Base-by-base conservation (phyloP, 2,888 invertebrate genomes). In the Sphecodes monilicornis region DNA sequence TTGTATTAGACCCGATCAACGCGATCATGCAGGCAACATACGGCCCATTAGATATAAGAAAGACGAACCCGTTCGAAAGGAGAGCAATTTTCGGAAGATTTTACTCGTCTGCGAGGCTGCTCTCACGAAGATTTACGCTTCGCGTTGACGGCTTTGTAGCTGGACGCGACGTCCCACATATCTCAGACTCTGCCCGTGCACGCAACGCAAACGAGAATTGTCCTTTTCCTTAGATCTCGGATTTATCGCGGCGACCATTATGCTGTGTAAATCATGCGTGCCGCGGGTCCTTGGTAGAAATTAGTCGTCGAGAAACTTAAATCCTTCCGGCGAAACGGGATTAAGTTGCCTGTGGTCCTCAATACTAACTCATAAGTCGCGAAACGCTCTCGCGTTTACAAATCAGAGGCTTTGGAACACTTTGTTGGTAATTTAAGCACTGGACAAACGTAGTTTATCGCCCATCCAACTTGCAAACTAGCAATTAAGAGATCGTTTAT, bases 101-200 rank as follows among this genome's bases (percentile, higher is more conserved):
- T 74, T 68, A 71, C 73, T 84, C 78, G 81, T 78, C 76, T 80
- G 32, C 80, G 57, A 76, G 76, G 71, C 77, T 72, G 84, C 74
- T 82, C 80, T 79, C 72, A 41, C 78, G 71, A 85, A 92, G 92
- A 93, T 93, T 93, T 93, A 93, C 90, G 91, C 74, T 75, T 64
- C 79, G 79, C 91, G 91, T 90, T 91, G 91, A 92, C 91, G 91
- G 92, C 91, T 93, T 93, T 93, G 92, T 93, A 91, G 91, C 90
- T 87, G 87, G 78, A 89, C 90, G 84, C 89, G 88, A 89, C 90
- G 85, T 90, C 82, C 82, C 88, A 85, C 89, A 88, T 91, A 89
- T 90, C 87, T 91, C 90, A 88, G 78, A 76, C 88, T 90, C 90
- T 86, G 78, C 75, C 84, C 8, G 73, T 79, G 76, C 84, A 57